phyloP scores from a whole-genome alignment of 2,888 invertebrate species.

The Ornithoptera priamus region DNA sequence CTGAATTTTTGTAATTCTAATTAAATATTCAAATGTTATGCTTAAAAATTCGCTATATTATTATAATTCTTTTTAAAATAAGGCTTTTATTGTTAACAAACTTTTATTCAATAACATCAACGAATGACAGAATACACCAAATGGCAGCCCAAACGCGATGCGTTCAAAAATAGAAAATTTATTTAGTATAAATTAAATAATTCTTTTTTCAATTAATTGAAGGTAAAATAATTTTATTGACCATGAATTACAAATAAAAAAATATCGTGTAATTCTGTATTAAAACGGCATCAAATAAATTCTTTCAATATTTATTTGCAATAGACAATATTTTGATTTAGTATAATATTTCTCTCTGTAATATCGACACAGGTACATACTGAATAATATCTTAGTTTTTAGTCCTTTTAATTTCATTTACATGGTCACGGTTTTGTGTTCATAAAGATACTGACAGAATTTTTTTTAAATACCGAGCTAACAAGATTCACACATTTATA shows the following conservation, averaged over 20 bases:
- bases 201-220: neutral
- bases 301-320: too few species aligned
- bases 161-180: constrained; percentile 31
- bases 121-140: constrained; percentile 73
- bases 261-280: neutral
- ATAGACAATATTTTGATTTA: too few species aligned
- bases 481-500: too few species aligned
- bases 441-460: too few species aligned
- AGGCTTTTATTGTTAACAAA: constrained; percentile 41
- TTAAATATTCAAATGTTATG: constrained; percentile 36
- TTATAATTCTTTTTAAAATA: constrained; percentile 39
- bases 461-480: too few species aligned
- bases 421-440: too few species aligned
- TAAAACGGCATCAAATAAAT: too few species aligned
- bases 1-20: constrained; percentile 33
- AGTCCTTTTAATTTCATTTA: too few species aligned
- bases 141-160: constrained; percentile 45
- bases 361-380: too few species aligned
- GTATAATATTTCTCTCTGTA: too few species aligned
- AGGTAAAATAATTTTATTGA: too few species aligned
- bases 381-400: too few species aligned
- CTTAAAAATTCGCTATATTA: constrained; percentile 37
- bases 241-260: neutral
- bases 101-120: constrained; percentile 70
- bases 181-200: neutral